Evolutionary conservation across 2,113 vertebrate species (phyloP), one percentile per base, ranked within the genome.

Genomic region (Paramisgurnus dabryanus): DNA sequence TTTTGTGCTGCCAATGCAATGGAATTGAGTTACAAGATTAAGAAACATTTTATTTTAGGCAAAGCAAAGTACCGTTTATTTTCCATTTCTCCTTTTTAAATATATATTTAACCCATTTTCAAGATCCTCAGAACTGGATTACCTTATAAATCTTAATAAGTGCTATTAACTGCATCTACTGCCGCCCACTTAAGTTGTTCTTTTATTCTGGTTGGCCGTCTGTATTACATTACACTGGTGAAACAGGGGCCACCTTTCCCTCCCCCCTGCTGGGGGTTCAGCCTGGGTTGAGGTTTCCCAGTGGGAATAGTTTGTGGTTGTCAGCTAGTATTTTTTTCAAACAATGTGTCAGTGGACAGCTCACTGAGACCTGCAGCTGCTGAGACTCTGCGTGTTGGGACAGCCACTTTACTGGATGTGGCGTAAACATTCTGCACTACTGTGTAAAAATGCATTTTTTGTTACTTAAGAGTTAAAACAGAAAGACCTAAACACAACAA

Each of bases 141-240:
- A 12, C 7, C 27, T 12, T 39, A 27, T 13, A 39, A 64, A 64
- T 64, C 61, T 13, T 69, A 13, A 69, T 7, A 60, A 27, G n/a
- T 47, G 39, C 11, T 39, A 5, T 39, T 6, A 41, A 47, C 13
- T 13, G 17, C 43, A 47, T 63, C 18, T 49, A 22, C 15, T 22
- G 5, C 72, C 13, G 17, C 40, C 6, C 6, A 22, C 58, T 34
- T 18, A 66, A 5, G 65, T 49, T 70, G 9, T 40, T 10, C 39
- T 12, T 6, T 63, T 34, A 34, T 7, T 34, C 66, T n/a, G 34
- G 8, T 49, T 34, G 45, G 69, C 70, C 40, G 27, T 64, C 72
- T 80, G 82, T 67, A 76, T 80, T 80, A 71, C 47, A 80, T 83
- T 76, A 70, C 27, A 39, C 58, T 34, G 41, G 18, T 47, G 65